Evolutionary conservation across 2,888 invertebrate species (phyloP), one percentile per base, ranked within the genome.

Genomic region (Geophilus truncorum): DNA sequence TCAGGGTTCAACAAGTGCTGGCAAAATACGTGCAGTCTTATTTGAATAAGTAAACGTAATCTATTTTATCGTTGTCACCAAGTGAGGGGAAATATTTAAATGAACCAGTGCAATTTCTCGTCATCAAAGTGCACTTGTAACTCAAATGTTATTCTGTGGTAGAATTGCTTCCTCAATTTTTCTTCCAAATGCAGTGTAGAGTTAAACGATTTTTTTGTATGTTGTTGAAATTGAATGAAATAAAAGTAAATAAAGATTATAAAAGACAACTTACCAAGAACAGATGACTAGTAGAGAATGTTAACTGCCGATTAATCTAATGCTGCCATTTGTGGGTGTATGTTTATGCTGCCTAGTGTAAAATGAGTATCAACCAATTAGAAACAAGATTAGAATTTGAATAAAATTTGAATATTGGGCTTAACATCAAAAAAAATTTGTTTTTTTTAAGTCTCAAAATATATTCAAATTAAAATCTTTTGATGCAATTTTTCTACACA

Each of bases 1-100:
- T 62, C 62, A 62, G 62, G 62, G 62, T 62, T 62, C 62, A 62
- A 28, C 23, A 62, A 62, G 62, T 62, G 62, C 62, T 62, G 62
- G 62, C 62, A 25, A 62, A 62, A 62, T 62, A 15, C 4, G 6
- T 45, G 23, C 7, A 28, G 45, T 45, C 45, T 45, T 45, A 1
- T 12, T 32, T 32, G 7, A 32, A 32, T 6, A 32, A 32, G 32
- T 32, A 32, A 32, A 12, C 40, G 32, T 32, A 32, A 32, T 40
- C 40, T 45, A 45, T 45, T 45, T 45, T 45, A 45, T 45, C 45
- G 45, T 45, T 45, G 10, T 45, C 45, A 45, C 45, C 12, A 45
- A 45, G 45, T 45, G 45, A 45, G 12, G 40, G 40, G 12, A 62
- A 62, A 25, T 25, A 62, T 62, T 62, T 62, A 23, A 62, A 62